phyloP scores from a whole-genome alignment of 2,113 vertebrate species.

The Rhagologus leucostigma region DNA sequence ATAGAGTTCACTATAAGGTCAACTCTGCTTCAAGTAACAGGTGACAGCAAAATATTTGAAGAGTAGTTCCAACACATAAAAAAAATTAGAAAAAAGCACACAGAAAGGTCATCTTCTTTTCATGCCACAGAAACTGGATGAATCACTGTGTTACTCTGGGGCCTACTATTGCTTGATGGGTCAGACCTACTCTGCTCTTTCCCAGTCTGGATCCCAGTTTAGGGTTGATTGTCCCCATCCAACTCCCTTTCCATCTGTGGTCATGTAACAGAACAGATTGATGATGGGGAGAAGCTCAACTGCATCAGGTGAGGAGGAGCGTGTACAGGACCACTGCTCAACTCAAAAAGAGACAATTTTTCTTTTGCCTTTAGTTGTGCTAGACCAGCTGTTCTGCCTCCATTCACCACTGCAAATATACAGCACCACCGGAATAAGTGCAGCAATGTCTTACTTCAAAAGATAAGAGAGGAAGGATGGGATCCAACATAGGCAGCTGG shows the following conservation, averaged over 20 bases:
- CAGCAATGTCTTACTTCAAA: neutral
- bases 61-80: neutral
- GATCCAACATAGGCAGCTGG: neutral
- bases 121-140: neutral
- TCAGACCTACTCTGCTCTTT: neutral
- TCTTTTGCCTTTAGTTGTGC: neutral
- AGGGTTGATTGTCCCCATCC: neutral
- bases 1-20: neutral
- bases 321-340: neutral
- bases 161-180: neutral
- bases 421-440: neutral
- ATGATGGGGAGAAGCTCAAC: neutral
- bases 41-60: neutral
- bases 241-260: neutral
- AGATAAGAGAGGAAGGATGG: neutral
- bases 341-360: neutral
- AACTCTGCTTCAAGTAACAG: neutral
- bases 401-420: neutral
- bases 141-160: neutral
- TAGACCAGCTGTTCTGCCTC: neutral
- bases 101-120: neutral
- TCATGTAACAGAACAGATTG: neutral
- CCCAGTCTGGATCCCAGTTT: neutral
- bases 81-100: neutral
- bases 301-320: neutral